A percentile compares a stretch with the other conserved stretches of the same genome.
phyloP scores from a whole-genome alignment of 2,113 vertebrate genomes.

The Myiagra hebetior region DNA sequence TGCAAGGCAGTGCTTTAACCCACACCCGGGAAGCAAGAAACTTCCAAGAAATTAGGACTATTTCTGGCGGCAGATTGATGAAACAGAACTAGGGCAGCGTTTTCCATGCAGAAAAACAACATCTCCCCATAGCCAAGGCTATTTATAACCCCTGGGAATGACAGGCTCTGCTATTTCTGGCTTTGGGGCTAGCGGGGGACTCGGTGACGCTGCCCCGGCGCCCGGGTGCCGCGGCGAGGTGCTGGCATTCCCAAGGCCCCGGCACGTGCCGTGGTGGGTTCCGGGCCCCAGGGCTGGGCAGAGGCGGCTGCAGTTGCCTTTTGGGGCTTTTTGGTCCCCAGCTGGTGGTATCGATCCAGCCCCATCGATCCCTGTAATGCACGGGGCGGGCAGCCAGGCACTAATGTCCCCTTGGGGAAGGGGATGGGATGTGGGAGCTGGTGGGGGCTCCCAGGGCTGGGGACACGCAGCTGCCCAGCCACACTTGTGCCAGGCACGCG shows the following conservation, averaged over 20 bases:
- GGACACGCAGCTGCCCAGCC: neutral
- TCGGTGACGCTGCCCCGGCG: neutral
- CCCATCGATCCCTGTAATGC: conserved; percentile 10
- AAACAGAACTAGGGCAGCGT: conserved; percentile 68
- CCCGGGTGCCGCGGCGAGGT: rapidly evolving
- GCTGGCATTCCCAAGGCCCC: neutral
- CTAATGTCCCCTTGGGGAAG: conserved; percentile 1
- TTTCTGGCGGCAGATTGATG: conserved; percentile 70
- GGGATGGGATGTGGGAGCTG: neutral
- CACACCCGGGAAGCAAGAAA: neutral
- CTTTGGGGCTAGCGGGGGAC: neutral
- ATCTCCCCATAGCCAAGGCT: conserved; percentile 65
- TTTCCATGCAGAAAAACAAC: conserved; percentile 74
- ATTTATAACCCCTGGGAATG: conserved; percentile 84
- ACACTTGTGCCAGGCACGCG: rapidly evolving
- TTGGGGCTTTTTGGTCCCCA: neutral
- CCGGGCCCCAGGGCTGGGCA: neutral
- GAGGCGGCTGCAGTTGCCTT: neutral
- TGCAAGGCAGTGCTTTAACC: neutral
- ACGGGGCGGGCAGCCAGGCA: rapidly evolving
- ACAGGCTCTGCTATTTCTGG: conserved; percentile 68
- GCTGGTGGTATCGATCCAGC: neutral
- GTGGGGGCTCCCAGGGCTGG: neutral
- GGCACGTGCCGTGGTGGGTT: rapidly evolving
- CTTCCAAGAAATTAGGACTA: conserved; percentile 67